Conservation (phyloP, 2,113 vertebrate genomes). For the Lepus timidus region DNA sequence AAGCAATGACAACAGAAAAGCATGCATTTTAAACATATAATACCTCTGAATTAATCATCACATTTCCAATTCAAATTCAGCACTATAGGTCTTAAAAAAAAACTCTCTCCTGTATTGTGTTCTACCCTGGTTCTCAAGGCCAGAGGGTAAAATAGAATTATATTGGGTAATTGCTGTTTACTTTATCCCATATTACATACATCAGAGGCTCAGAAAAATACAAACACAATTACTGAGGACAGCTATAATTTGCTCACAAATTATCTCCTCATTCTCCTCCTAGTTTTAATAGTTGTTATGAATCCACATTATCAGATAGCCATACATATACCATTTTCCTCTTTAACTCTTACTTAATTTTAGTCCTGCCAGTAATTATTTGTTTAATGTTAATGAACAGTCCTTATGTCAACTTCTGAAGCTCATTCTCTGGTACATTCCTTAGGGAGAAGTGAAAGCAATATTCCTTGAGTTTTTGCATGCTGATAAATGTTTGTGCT, state of each 20-base stretch:
- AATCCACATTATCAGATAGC: background rate
- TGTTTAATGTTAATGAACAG: background rate
- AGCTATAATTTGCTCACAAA: background rate
- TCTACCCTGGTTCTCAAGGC: background rate
- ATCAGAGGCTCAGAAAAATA: background rate
- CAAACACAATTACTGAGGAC: background rate
- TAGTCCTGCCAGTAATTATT: background rate
- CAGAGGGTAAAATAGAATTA: slow-evolving; percentile 29
- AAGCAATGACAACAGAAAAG: slow-evolving; percentile 38
- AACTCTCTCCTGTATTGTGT: background rate
- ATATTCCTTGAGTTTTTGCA: background rate
- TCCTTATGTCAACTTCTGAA: background rate
- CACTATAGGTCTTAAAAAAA: background rate
- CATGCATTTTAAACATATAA: slow-evolving; percentile 38
- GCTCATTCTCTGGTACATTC: background rate
- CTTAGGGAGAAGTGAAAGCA: background rate
- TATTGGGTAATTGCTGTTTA: slow-evolving; percentile 3
- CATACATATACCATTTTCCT: background rate
- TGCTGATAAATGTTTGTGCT: slow-evolving; percentile 10
- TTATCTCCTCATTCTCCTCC: background rate
- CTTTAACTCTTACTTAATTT: background rate
- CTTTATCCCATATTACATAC: background rate
- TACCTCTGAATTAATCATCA: slow-evolving; percentile 2
- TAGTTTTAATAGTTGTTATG: background rate
- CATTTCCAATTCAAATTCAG: slow-evolving; percentile 48